Base-by-base conservation (phyloP, 2,113 vertebrate species). In the Scomber scombrus region DNA sequence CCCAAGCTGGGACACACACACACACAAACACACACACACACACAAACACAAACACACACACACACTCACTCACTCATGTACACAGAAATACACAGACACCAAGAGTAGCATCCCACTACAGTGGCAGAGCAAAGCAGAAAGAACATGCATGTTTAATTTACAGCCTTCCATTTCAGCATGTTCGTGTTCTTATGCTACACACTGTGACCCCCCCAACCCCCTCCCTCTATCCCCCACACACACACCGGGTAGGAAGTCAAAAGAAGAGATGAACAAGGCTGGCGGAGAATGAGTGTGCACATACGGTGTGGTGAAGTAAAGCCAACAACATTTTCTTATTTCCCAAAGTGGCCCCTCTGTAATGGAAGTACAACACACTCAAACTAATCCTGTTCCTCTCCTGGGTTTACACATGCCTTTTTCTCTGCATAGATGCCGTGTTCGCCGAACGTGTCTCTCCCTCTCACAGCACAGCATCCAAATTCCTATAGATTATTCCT, bases 111-210 rank as follows among this genome's bases (percentile, higher is more conserved):
- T 81, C 88, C 85, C 40, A 79, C 75, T 76, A 81, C 82, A 56
- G 84, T 49, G 67, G 78, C 70, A 81, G 58, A 71, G 85, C 78
- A 82, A 72, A 82, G 86, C 78, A 89, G 88, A 85, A 85, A 89
- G 82, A 85, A 84, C 79, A 66, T 43, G 66, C 88, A 94, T 94
- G 90, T 94, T 94, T 94, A 94, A 94, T 94, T 94, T 82, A 94
- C 77, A 83, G 81, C 85, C 87, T 76, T 92, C 90, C 90, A 92
- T 93, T 91, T 94, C 87, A 89, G 83, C 87, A 88, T 92, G 81
- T 86, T 90, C 81, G 11, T 88, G 85, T 90, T 88, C 74, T 60
- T 84, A 78, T 69, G 82, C 87, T 86, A 80, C 67, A 79, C 82
- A 83, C 80, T 21, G 69, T 73, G 84, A 86, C 72, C 90, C 83